Base-by-base conservation (phyloP, 2,113 vertebrate species). In the Macrotus californicus region DNA sequence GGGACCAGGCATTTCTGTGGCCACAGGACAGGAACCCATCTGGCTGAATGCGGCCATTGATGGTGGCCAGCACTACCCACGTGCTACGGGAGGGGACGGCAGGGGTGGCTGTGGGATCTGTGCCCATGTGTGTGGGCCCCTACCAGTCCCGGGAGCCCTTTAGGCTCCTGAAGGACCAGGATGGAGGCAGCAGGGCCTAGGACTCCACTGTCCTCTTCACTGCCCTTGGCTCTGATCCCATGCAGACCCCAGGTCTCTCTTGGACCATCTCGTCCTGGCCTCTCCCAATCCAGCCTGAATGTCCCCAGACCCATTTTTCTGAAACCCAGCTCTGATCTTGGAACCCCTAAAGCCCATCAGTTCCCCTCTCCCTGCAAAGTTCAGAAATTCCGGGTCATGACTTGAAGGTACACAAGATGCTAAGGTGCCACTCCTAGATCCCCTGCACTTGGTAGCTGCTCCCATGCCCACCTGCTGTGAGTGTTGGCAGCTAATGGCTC, bases 1-100 rank as follows among this genome's bases (percentile, higher is more conserved):
- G 98, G 98, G 98, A 98, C 97, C 97, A 97, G 97, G 98, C 97
- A 94, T 98, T 98, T 97, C 98, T 99, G 98, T 98, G 98, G 98
- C 98, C 99, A 98, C 88, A 46, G 26, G 64, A 97, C 98, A 96
- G 97, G 98, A 98, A 97, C 97, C 95, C 96, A 91, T 92, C 13
- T 64, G 88, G 95, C 98, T 98, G 98, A 98, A 98, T 96, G 97
- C 41, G 13, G 97, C 97, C 97, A 97, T 98, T 98, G 96, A 98
- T 76, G 59, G 96, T 73, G 97, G 97, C 79, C 97, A 98, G 97
- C 34, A 94, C 85, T 83, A 93, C 4, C 26, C 89, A 93, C 67
- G 61, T 93, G 52, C n/a, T 18, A 19, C 19, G 6, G 52, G 39
- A 56, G 59, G 43, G 52, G 93, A 94, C 26, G 48, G 90, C 89